Evolutionary conservation across 2,113 vertebrate genomes (phyloP), one percentile per base, ranked within the genome.

Genomic region (Stigmatopora nigra): DNA sequence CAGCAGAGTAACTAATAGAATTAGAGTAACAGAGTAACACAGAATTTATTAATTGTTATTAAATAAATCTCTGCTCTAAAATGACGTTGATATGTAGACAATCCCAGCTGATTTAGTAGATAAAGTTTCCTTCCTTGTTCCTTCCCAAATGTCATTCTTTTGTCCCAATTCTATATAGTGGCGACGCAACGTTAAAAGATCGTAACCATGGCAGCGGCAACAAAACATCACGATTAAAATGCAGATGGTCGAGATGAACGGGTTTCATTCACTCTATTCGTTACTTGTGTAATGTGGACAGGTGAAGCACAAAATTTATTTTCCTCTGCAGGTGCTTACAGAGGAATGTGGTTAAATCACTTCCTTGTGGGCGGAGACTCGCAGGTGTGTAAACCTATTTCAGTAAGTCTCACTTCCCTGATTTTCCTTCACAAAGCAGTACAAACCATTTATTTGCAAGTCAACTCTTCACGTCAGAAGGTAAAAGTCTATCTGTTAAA

Each of bases 341-440:
- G 17, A 41, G 56, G 56, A 58, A 58, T 58, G 56, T n/a, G 31
- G 7, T 36, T 58, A 15, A 58, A 16, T 36, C 9, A 58, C 25
- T 58, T 58, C 56, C 56, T 36, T 36, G 56, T 58, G 56, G 56
- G 56, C 16, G 56, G 56, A 58, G 56, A 58, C 31, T 35, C 25
- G 3, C 25, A 9, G 55, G 35, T 7, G 3, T 58, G 56, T 36
- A 35, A 25, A 58, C 6, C 56, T 36, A 36, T 58, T 17, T 58
- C 56, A 58, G 4, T 15, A 8, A n/a, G 3, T 35, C 5, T 58
- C 31, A 58, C 31, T 36, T 58, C 31, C 31, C 56, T 36, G 31
- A 36, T 36, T 58, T 17, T 15, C 7, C 31, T 3, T 36, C 7
- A 58, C 25, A 35, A 58, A 7, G 56, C 31, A 58, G 31, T 6